Evolutionary conservation across 2,797 vertebrate species (phyloP).

Genomic region (Sebastes minor): DNA sequence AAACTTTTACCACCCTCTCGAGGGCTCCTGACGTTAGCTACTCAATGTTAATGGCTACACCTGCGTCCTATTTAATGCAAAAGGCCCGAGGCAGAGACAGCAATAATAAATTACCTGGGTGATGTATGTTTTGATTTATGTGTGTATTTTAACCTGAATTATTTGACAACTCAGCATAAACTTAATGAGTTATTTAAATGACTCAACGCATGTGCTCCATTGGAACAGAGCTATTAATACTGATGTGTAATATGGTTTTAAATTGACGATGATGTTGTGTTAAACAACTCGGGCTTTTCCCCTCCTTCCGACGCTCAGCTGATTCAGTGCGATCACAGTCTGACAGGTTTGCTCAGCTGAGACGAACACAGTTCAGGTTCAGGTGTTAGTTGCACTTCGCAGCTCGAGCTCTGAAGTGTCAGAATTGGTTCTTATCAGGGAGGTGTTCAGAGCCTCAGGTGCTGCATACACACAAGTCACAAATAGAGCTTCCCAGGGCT

Average conservation of each 20-base stretch:
- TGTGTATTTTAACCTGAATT: neutral
- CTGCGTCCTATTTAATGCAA: neutral
- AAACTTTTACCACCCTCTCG: neutral
- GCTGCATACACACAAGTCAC: neutral
- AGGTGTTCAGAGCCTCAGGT: neutral
- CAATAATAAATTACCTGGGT: neutral
- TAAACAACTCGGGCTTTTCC: neutral
- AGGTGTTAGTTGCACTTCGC: slow-evolving; percentile 27
- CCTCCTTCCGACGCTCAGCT: neutral
- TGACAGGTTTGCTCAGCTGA: slow-evolving; percentile 30
- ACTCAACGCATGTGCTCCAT: neutral
- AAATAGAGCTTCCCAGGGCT: neutral
- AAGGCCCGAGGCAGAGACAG: neutral
- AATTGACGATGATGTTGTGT: neutral
- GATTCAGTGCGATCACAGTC: neutral
- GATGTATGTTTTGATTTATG: neutral
- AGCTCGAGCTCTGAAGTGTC: slow-evolving; percentile 17
- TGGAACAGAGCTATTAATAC: neutral
- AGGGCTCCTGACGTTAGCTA: neutral
- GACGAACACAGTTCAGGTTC: slow-evolving; percentile 10
- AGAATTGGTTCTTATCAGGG: slow-evolving; percentile 1
- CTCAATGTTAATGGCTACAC: neutral
- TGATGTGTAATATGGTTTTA: neutral
- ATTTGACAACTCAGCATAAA: neutral
- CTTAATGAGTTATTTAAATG: neutral